Conservation (phyloP, 1,140 invertebrate species). For the Oncopeltus fasciatus region DNA sequence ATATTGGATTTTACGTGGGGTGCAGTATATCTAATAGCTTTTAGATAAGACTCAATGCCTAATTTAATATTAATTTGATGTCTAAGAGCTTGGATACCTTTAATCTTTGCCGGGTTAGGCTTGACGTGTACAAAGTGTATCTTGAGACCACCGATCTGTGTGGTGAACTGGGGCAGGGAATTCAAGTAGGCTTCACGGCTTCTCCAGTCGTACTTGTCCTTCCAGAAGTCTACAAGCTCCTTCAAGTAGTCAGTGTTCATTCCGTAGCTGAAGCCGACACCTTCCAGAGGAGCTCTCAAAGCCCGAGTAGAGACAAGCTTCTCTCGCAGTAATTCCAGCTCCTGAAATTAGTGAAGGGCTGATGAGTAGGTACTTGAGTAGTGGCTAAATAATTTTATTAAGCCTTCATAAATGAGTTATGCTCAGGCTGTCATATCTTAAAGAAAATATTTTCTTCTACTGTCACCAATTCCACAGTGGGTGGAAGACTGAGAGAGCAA, state of each 20-base stretch:
- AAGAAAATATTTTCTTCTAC: no score
- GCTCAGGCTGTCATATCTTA: no score
- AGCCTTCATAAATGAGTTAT: neutral
- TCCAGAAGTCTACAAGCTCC: constrained; percentile 53
- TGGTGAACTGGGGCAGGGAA: constrained; percentile 53
- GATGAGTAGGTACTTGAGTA: constrained; percentile 15
- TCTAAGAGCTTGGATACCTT: no score
- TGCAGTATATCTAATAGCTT: no score
- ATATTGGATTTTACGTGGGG: no score
- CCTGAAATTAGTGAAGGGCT: no score
- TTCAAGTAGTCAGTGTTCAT: constrained; percentile 53
- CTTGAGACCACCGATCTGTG: constrained; percentile 50
- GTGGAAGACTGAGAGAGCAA: no score
- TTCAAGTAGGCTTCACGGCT: constrained; percentile 52
- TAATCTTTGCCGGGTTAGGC: constrained; percentile 25
- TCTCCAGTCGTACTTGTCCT: constrained; percentile 58
- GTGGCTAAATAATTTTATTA: neutral
- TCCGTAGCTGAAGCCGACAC: constrained; percentile 57
- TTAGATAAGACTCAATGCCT: no score
- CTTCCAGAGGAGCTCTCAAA: constrained; percentile 39
- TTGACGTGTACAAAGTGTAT: constrained; percentile 59
- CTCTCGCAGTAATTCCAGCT: neutral
- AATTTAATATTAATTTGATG: no score
- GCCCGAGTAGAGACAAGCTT: constrained; percentile 15
- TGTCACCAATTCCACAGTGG: no score